Base-by-base conservation (phyloP, 2,113 vertebrate genomes). In the Columbina picui region DNA sequence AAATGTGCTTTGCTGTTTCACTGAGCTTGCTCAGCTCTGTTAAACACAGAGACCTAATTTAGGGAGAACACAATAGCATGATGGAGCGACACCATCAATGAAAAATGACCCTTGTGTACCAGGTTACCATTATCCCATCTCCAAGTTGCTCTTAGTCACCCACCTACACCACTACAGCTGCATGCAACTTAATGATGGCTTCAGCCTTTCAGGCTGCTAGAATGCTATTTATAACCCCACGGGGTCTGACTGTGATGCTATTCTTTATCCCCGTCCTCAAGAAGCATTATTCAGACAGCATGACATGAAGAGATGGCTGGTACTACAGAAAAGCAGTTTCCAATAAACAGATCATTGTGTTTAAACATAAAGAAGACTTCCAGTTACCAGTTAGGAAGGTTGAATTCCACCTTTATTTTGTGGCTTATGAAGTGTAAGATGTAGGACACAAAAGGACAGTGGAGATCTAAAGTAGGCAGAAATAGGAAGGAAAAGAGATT, bases 81-180 rank as follows among this genome's bases (percentile, higher is more conserved):
- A 14, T 49, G 69, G 61, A 79, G 90, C 85, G 89, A 96, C 3
- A 32, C 52, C 88, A 80, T 52, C 36, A 64, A 26, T 47, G 91
- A 94, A 94, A 94, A 95, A 80, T 94, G 85, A 96, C 79, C 78
- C 73, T 93, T 55, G 81, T 55, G 79, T 84, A 91, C 90, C 61
- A 89, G 71, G 90, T 90, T 94, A 85, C 97, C 89, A 97, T 86
- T 95, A 90, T 89, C 86, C 81, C 84, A 45, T 69, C 87, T 84
- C 83, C 1, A 2, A 83, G 92, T 63, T 93, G 92, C 89, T 93
- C 81, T 90, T 83, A 64, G 74, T 93, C 89, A 88, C 87, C 94
- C 39, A 87, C 93, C 94, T 94, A 95, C 60, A 67, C 89, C 76
- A 90, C 67, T 95, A 74, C 96, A 97, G 96, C 97, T 96, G 96